A percentile compares a stretch with the other conserved stretches of the same genome.
Evolutionary conservation across 1,140 invertebrate genomes (phyloP).

Genomic region (Stenopsyche tienmushanensis): DNA sequence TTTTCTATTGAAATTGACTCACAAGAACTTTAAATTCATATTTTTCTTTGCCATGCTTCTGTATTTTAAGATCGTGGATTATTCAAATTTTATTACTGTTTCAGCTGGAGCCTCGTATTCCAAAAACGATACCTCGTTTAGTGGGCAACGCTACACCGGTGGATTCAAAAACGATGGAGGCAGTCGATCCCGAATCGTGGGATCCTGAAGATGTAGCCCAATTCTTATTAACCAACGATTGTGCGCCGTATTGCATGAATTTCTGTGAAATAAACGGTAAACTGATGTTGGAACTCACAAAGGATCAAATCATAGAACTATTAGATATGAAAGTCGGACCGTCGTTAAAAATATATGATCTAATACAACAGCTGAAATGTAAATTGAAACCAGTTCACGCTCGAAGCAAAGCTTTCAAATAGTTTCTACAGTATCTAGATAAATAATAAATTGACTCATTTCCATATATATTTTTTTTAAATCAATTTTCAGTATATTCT

Average conservation of each 20-base stretch:
- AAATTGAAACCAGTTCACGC: slow-evolving; percentile 76
- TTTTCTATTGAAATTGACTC: too few species aligned
- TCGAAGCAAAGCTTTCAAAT: slow-evolving; percentile 51
- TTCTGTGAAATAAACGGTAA: slow-evolving; percentile 84
- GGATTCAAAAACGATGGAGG: slow-evolving; percentile 47
- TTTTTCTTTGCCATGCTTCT: too few species aligned
- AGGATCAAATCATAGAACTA: slow-evolving; percentile 86
- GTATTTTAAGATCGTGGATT: too few species aligned
- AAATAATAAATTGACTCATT: too few species aligned
- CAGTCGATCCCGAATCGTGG: slow-evolving; percentile 62
- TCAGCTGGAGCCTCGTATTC: slow-evolving; percentile 39
- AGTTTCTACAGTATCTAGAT: too few species aligned
- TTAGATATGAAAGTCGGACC: slow-evolving; percentile 93
- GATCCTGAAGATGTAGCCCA: slow-evolving; percentile 80
- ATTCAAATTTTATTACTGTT: too few species aligned
- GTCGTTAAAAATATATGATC: slow-evolving; percentile 88
- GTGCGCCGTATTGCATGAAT: slow-evolving; percentile 82
- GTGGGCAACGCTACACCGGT: slow-evolving; percentile 56
- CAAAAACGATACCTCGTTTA: slow-evolving; percentile 70
- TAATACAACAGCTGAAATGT: slow-evolving; percentile 84
- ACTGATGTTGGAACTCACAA: slow-evolving; percentile 74
- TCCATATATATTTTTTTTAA: too few species aligned
- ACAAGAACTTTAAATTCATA: too few species aligned
- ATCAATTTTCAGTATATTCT: too few species aligned
- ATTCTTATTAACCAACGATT: slow-evolving; percentile 87